Conservation (phyloP, 1,140 invertebrate genomes). For the Drosophila athabasca region DNA sequence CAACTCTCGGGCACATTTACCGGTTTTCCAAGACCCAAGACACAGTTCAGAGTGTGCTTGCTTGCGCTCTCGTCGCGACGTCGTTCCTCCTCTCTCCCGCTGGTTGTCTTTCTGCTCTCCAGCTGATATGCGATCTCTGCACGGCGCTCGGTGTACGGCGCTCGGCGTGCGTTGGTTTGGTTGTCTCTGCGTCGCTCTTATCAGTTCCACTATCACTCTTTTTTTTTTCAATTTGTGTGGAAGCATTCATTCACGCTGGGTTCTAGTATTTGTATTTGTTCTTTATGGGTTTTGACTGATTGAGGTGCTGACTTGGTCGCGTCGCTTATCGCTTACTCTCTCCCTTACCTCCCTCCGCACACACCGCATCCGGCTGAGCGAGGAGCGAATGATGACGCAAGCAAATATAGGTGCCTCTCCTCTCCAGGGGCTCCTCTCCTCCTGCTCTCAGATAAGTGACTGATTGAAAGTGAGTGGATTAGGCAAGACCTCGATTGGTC, state of each 20-base stretch:
- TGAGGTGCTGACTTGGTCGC: constrained; percentile 61
- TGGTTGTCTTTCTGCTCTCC: not conserved
- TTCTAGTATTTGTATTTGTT: constrained; percentile 59
- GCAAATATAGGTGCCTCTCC: constrained; percentile 27
- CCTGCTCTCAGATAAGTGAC: constrained; percentile 15
- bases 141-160: constrained; percentile 41
- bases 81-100: not conserved
- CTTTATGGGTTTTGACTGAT: constrained; percentile 68
- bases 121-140: constrained; percentile 61
- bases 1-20: not conserved
- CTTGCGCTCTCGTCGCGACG: too few species aligned
- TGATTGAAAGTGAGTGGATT: too few species aligned
- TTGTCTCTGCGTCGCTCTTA: constrained; percentile 48
- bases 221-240: constrained; percentile 73
- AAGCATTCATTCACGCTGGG: constrained; percentile 75
- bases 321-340: constrained; percentile 54
- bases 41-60: too few species aligned
- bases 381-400: constrained; percentile 29
- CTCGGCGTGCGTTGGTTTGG: constrained; percentile 18
- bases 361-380: constrained; percentile 15
- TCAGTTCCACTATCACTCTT: constrained; percentile 68
- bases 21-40: too few species aligned
- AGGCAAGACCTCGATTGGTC: too few species aligned
- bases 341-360: not conserved
- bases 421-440: constrained; percentile 17